Conservation (phyloP, 2,113 vertebrate species). For the Regulus satrapa region DNA sequence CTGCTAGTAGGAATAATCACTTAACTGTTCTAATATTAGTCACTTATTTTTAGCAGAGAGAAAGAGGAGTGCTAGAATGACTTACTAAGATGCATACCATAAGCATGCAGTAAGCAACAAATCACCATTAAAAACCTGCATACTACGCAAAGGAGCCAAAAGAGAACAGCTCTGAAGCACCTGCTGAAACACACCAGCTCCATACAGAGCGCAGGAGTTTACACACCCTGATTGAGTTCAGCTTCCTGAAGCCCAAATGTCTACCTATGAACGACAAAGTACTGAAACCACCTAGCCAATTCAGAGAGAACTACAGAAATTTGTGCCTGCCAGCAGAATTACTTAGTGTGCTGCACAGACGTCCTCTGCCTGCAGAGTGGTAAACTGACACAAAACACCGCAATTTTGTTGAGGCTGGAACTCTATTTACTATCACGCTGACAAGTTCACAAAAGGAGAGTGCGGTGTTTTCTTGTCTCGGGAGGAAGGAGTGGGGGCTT, state of each 20-base stretch:
- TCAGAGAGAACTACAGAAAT: background rate
- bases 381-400: background rate
- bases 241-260: background rate
- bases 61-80: slow-evolving; percentile 13
- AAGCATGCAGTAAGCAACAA: slow-evolving; percentile 47
- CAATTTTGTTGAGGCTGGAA: background rate
- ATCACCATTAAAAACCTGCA: background rate
- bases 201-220: background rate
- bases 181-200: background rate
- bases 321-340: background rate
- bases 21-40: slow-evolving; percentile 64
- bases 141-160: background rate
- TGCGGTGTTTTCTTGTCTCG: background rate
- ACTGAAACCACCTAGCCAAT: background rate
- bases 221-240: background rate
- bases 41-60: slow-evolving; percentile 54
- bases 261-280: background rate
- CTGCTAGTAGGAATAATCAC: slow-evolving; percentile 49
- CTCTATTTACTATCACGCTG: background rate
- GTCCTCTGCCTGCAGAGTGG: background rate
- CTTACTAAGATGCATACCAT: slow-evolving; percentile 59
- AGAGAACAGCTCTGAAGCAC: background rate
- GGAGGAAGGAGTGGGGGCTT: accelerated
- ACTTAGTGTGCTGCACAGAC: background rate
- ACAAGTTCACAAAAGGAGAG: background rate